Evolutionary conservation across 2,113 vertebrate genomes (phyloP).

Genomic region (Gallinago jamesoni): DNA sequence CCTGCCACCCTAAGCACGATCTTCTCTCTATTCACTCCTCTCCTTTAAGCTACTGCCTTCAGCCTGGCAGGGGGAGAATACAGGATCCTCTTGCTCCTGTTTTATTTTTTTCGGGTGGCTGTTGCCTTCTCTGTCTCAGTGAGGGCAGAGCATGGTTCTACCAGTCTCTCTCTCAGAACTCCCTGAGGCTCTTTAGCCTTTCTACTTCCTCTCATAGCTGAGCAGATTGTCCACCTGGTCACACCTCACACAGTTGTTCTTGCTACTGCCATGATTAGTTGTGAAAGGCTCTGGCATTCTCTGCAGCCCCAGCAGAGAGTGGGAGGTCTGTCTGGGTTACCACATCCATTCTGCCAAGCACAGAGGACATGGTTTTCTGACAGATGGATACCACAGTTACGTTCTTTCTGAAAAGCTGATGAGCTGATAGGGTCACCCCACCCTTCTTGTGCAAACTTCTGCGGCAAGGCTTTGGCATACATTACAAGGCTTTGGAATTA

Average conservation of each 20-base stretch:
- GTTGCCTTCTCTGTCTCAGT: background rate
- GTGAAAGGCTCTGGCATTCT: background rate
- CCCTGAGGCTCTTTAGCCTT: background rate
- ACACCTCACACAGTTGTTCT: background rate
- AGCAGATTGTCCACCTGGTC: background rate
- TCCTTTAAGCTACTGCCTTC: background rate
- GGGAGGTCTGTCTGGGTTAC: background rate
- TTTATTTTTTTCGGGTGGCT: background rate
- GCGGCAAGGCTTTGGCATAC: background rate
- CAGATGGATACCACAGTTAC: background rate
- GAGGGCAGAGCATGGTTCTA: background rate
- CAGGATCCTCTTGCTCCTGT: background rate
- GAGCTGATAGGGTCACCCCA: background rate
- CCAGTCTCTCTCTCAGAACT: background rate
- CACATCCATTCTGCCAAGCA: background rate
- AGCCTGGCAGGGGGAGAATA: background rate
- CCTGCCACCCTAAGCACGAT: background rate
- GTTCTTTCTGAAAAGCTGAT: background rate
- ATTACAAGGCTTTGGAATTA: background rate
- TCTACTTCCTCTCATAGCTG: background rate
- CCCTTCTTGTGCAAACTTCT: background rate
- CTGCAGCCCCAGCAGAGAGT: background rate
- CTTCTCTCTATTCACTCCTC: background rate
- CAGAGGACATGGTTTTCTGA: background rate
- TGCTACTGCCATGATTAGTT: background rate